phyloP scores from a whole-genome alignment of 2,888 invertebrate species.

The Galerucella calmariensis region DNA sequence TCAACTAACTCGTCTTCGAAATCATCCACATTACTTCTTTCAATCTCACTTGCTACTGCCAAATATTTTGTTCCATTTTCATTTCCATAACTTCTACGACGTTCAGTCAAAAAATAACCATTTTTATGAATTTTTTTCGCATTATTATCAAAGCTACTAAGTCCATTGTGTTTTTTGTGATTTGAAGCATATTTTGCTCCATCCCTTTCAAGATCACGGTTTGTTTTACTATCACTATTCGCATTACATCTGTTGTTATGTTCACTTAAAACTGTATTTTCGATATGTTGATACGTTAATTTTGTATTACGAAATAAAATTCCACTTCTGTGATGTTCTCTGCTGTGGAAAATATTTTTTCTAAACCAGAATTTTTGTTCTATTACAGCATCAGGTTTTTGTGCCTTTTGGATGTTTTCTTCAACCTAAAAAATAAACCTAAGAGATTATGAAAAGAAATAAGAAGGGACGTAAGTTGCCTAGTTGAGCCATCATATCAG shows the following conservation, averaged over 20 bases:
- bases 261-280: not conserved
- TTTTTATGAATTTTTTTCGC: not conserved
- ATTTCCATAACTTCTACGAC: constrained; percentile 36
- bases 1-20: constrained; percentile 2
- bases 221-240: not conserved
- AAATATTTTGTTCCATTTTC: constrained; percentile 67
- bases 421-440: constrained; percentile 70
- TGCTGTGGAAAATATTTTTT: constrained; percentile 73
- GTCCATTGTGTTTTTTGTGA: too few relatives aligned
- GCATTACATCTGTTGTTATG: not conserved
- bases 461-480: too few relatives aligned
- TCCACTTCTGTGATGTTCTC: constrained; percentile 57
- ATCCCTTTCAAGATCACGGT: not conserved
- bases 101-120: not conserved
- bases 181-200: too few relatives aligned
- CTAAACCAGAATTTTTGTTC: constrained; percentile 94
- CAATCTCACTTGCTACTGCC: constrained; percentile 63
- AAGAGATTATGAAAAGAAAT: not conserved
- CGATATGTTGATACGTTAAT: not conserved
- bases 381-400: constrained; percentile 87
- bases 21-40: not conserved
- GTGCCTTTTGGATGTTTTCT: constrained; percentile 96
- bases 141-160: not conserved
- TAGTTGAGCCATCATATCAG: not conserved
- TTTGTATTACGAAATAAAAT: constrained; percentile 5